Evolutionary conservation across 2,888 invertebrate genomes (phyloP).

Genomic region (Agonopterix alstromeriana): DNA sequence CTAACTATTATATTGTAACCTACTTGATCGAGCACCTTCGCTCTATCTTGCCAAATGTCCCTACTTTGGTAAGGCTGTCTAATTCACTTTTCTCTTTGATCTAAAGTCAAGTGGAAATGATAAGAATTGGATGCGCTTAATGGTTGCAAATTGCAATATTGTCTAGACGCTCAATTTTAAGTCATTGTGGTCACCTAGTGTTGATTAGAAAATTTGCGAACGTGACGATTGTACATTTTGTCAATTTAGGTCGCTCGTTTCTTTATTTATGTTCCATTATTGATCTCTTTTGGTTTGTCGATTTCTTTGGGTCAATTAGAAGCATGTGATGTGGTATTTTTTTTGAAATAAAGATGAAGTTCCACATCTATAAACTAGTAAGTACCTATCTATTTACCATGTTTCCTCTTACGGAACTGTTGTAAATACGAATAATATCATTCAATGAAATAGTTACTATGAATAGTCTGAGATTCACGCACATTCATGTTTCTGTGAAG

Average conservation of each 20-base stretch:
- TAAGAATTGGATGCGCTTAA: slow-evolving; percentile 33
- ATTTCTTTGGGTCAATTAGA: no score
- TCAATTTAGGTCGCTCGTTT: slow-evolving; percentile 40
- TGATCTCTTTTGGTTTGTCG: slow-evolving; percentile 17
- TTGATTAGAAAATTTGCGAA: slow-evolving; percentile 37
- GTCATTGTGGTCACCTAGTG: slow-evolving; percentile 42
- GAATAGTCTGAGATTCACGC: slow-evolving; percentile 19
- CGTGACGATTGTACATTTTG: slow-evolving; percentile 26
- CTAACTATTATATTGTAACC: no score
- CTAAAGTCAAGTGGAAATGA: slow-evolving; percentile 17
- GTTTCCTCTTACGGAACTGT: no score
- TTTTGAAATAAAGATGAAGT: no score
- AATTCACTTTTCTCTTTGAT: slow-evolving; percentile 16
- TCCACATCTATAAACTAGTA: no score
- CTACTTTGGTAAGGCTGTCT: not conserved
- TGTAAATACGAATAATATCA: no score
- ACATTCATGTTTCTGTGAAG: slow-evolving; percentile 26
- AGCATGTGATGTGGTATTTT: no score
- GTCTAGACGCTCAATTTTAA: slow-evolving; percentile 62
- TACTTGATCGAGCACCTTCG: not conserved
- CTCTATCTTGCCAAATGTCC: no score
- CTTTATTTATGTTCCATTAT: slow-evolving; percentile 24
- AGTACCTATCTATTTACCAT: no score
- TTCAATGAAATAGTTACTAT: no score
- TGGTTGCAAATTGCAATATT: slow-evolving; percentile 37